Evolutionary conservation across 2,888 invertebrate genomes (phyloP), one percentile per base, ranked within the genome.

Genomic region (Tiliacea citrago): DNA sequence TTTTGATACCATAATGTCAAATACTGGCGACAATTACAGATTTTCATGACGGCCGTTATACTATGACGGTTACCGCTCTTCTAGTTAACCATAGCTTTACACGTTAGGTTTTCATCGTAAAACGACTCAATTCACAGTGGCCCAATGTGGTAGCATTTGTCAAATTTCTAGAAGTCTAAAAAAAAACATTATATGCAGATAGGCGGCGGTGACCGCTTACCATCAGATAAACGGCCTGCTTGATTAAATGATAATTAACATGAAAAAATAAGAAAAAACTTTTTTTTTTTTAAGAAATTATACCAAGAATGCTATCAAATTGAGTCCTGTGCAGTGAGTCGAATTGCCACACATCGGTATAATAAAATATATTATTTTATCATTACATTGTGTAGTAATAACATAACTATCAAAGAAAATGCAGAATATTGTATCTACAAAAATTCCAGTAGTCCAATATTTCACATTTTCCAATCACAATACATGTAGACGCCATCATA

Each of bases 341-440:
- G 0, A 0, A 49, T 53, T 45, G 35, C 16, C 42, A 63, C 68
- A 21, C 53, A 51, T 51, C 4, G 39, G 53, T 83, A 70, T 66
- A 1, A n/a, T 82, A 77, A 77, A 82, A 82, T 86, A 83, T 83
- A 83, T 82, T 85, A 82, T 82, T 77, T 86, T 85, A 65, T 49
- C 9, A 49, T 68, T 78, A 60, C 42, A 1, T 39, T 77, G 42
- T 18, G 51, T 69, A 12, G 13, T n/a, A 57, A 61, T 47, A 70
- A 62, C 42, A 55, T n/a, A 45, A 7, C 0, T 57, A 68, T 42
- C 39, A 55, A 39, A 35, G 55, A 55, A 84, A 86, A 77, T 85
- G 73, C 63, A 53, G 35, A 55, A 74, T 76, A 58, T 80, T 75
- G 68, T 69, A 75, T 55, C 74, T 77, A 72, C 57, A 63, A 21